Conservation (phyloP, 1,140 invertebrate genomes). For the Bombyx mandarina region DNA sequence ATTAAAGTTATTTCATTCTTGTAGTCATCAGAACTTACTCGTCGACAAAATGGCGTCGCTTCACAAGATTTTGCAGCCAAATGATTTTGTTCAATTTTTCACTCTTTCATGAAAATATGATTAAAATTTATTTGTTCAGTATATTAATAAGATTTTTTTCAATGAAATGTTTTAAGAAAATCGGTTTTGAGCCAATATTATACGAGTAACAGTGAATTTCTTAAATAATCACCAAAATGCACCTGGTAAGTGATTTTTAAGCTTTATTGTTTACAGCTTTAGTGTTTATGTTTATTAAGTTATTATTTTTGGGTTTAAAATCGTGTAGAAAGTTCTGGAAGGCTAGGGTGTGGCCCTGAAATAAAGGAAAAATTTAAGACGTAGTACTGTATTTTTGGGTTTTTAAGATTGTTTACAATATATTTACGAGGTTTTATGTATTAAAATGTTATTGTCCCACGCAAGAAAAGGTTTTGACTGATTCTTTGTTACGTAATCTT, state of each 20-base stretch:
- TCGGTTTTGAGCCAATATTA: constrained; percentile 34
- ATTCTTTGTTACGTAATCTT: constrained; percentile 66
- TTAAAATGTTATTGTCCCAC: constrained; percentile 72
- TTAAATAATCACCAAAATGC: constrained; percentile 62
- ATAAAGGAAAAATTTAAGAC: constrained; percentile 52
- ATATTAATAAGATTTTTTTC: constrained; percentile 40
- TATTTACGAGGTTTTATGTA: constrained; percentile 70
- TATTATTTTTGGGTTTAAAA: constrained; percentile 30
- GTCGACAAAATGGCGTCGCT: constrained; percentile 72
- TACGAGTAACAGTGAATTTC: constrained; percentile 47
- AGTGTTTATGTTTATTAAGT: constrained; percentile 38
- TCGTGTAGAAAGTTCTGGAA: constrained; percentile 46
- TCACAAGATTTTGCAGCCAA: constrained; percentile 67
- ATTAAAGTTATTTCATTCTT: constrained; percentile 56
- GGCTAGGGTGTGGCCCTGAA: constrained; percentile 62
- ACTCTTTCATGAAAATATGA: constrained; percentile 40
- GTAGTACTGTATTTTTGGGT: constrained; percentile 59
- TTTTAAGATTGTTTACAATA: constrained; percentile 75
- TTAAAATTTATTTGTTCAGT: constrained; percentile 30
- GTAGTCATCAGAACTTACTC: constrained; percentile 69
- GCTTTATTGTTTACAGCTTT: constrained; percentile 45
- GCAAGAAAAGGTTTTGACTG: constrained; percentile 53
- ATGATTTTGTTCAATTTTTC: constrained; percentile 58
- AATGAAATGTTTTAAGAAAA: constrained; percentile 42
- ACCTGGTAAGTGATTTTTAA: constrained; percentile 65